Base-by-base conservation (phyloP, 2,797 vertebrate genomes). In the Strix occidentalis region DNA sequence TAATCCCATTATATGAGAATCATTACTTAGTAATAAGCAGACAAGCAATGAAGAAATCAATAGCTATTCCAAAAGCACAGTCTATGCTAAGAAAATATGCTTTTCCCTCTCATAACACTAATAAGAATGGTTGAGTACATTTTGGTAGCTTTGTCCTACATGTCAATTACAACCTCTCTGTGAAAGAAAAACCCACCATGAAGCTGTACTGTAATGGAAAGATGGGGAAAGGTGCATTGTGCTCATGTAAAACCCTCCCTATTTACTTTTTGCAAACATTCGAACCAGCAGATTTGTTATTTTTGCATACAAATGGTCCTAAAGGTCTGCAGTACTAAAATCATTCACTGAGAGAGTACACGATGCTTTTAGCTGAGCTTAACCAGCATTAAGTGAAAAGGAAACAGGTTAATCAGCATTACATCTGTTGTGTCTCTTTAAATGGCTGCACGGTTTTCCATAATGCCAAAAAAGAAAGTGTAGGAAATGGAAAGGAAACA, bases 21-120 rank as follows among this genome's bases (percentile, higher is more conserved):
- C 93, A 90, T 95, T 93, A 35, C 85, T 87, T 75, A 68, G 71
- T 85, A 92, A 96, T 91, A 93, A 96, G 94, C 91, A 95, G 90
- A 84, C 82, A 81, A 91, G 79, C 78, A 89, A 78, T 89, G 51
- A 92, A 64, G 95, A 70, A 92, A 96, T 96, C 96, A 65, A 94
- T 93, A 92, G 61, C 57, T 85, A 82, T 79, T 89, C 75, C 91
- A 93, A 60, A 94, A 87, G n/a, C 53, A 53, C 12, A 7, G 23
- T 4, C 69, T 78, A 14, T 33, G 68, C 46, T 91, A 57, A 71
- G 79, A 93, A 95, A 95, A 91, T 57, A 45, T 23, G 46, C 6
- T 89, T 95, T 92, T 85, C 41, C 37, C 12, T 81, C 79, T 87
- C 45, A 18, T 54, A 60, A 75, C 35, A 46, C 71, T 71, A 71